These are phyloP conservation scores for Euura saliciscinereae DNA, from an alignment of 1,140 invertebrate genomes.

Conservation along the genomic window DNA sequence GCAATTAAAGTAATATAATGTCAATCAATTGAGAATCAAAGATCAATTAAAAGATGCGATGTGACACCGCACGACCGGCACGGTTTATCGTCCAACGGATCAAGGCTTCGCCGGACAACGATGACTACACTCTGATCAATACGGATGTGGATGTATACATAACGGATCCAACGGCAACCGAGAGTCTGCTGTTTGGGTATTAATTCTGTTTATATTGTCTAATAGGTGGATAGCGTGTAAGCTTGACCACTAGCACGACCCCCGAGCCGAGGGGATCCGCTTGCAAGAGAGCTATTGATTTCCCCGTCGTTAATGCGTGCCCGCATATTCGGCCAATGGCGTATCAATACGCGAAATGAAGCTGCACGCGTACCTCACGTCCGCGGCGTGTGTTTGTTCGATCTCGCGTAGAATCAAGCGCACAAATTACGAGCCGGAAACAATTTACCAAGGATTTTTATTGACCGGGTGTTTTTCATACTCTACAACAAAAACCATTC, in stretches of 20 bases:
- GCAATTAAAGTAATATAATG: neutral
- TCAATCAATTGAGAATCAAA: neutral
- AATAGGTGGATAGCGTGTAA: conserved; percentile 35
- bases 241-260: conserved; percentile 12
- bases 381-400: neutral
- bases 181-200: conserved; percentile 5
- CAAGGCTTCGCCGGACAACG: neutral
- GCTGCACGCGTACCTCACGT: neutral
- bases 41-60: too few species aligned
- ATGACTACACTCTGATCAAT: neutral
- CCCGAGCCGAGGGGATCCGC: neutral
- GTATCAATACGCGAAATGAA: neutral
- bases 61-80: neutral
- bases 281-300: conserved; percentile 3
- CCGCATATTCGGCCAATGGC: neutral
- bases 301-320: neutral
- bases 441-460: neutral
- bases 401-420: neutral
- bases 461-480: too few species aligned
- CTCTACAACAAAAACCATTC: too few species aligned
- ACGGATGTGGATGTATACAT: neutral
- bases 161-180: neutral
- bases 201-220: conserved; percentile 33
- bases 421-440: neutral
- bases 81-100: neutral